Conservation (phyloP, 2,888 invertebrate genomes). For the Heliothis peltigera region DNA sequence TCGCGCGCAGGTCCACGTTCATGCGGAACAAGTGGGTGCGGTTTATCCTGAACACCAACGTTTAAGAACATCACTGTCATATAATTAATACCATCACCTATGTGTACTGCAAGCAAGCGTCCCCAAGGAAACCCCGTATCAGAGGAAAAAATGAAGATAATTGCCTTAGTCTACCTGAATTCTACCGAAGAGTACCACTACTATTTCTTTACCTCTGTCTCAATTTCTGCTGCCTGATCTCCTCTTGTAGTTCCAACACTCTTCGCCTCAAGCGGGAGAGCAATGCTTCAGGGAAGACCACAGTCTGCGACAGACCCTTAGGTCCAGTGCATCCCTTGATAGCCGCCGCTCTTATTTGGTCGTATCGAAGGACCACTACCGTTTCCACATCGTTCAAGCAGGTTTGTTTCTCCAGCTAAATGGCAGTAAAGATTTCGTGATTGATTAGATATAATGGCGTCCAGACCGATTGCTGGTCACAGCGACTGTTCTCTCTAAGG, state of each 20-base stretch:
- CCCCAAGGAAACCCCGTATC: too few relatives aligned
- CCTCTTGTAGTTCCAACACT: conserved; percentile 91
- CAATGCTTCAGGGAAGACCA: conserved; percentile 91
- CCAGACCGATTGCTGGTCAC: too few relatives aligned
- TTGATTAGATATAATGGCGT: too few relatives aligned
- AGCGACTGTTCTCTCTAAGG: too few relatives aligned
- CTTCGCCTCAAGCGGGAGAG: conserved; percentile 90
- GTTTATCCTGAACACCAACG: conserved; percentile 87
- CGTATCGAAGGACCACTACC: conserved; percentile 92
- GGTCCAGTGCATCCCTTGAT: conserved; percentile 82
- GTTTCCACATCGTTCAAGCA: conserved; percentile 94
- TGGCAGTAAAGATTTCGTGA: conserved; percentile 17
- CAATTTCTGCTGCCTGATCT: conserved; percentile 91
- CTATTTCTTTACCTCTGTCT: conserved; percentile 88
- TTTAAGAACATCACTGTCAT: not conserved
- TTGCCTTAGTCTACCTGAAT: too few relatives aligned
- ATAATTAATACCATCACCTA: too few relatives aligned
- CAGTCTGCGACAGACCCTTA: conserved; percentile 81
- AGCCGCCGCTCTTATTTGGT: conserved; percentile 91
- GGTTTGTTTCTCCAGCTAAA: conserved; percentile 93
- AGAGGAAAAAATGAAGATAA: too few relatives aligned
- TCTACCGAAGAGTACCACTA: not conserved
- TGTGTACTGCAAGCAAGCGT: too few relatives aligned
- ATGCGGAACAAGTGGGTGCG: conserved; percentile 92
- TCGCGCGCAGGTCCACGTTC: conserved; percentile 92